Evolutionary conservation across 2,113 vertebrate genomes (phyloP), one percentile per base, ranked within the genome.

Genomic region (Sebastes schlegelii): DNA sequence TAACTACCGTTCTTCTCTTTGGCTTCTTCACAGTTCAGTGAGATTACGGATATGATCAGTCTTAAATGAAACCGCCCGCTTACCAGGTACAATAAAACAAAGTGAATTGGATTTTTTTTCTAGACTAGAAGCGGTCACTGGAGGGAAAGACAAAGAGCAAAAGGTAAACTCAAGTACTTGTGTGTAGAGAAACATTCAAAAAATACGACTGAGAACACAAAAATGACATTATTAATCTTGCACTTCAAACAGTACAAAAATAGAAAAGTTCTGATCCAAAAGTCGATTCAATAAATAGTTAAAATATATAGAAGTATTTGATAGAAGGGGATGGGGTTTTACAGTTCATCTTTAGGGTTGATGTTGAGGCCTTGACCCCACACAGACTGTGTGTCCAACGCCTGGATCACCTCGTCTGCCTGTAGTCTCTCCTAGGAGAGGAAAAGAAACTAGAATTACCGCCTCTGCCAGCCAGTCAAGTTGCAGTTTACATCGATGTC

Each of bases 331-430:
- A 9, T 49, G 52, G 43, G 68, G 48, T 51, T 73, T 95, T 95
- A 99, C 89, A 99, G 93, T 91, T 99, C 98, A 61, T 99, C 98
- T 95, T 95, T 98, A 67, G 98, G 97, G 93, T 99, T 99, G 88
- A 99, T 97, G 85, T 73, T 92, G 88, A 96, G 86, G 67, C 93
- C 94, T 3, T 88, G 88, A 85, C 89, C 92, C 90, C 92, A 93
- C 42, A 88, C 87, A 21, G 93, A 92, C 76, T 97, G 92, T 34
- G 94, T 96, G 87, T 98, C 96, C 79, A 99, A 85, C 9, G 95
- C 94, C 0, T 96, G 95, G 0, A 99, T 95, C 86, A 99, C 97
- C 92, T 99, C 97, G 49, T 99, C 98, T 0, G 98, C 98, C 91
- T 99, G 96, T 80, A 99, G 96, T 63, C 98, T 94, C 84, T 99